These are phyloP conservation scores for Drosophila picticornis DNA, from an alignment of 2,888 invertebrate species.

Conservation along the genomic window DNA sequence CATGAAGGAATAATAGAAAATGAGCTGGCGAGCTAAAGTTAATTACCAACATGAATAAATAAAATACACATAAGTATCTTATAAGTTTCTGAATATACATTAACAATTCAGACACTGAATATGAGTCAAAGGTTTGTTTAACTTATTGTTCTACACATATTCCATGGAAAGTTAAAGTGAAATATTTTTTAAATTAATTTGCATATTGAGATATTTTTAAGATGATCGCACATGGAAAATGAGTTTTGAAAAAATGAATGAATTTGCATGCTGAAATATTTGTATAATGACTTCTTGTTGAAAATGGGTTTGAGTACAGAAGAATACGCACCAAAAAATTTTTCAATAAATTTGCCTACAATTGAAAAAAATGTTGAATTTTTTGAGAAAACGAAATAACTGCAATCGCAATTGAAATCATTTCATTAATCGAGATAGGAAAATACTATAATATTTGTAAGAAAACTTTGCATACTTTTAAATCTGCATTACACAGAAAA, in stretches of 20 bases:
- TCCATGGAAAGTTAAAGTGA: neutral
- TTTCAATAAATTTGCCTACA: neutral
- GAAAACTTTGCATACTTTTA: neutral
- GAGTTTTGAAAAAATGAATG: neutral
- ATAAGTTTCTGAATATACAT: neutral
- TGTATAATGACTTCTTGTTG: neutral
- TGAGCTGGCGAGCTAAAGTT: neutral
- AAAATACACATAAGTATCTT: neutral
- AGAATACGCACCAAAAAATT: neutral
- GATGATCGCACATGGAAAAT: neutral
- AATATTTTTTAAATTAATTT: neutral
- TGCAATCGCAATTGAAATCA: neutral
- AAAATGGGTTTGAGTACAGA: neutral
- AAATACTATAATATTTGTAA: neutral
- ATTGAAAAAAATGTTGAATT: neutral
- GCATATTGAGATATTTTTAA: neutral
- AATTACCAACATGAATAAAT: neutral
- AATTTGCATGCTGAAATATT: neutral
- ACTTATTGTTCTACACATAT: neutral
- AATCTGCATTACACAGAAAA: neutral
- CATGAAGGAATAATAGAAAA: neutral
- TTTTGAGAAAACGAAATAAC: neutral
- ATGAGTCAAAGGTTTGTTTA: neutral
- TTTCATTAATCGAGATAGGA: too few species aligned
- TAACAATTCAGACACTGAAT: neutral